phyloP scores from a whole-genome alignment of 1,140 invertebrate genomes.

The Chymomyza costata region DNA sequence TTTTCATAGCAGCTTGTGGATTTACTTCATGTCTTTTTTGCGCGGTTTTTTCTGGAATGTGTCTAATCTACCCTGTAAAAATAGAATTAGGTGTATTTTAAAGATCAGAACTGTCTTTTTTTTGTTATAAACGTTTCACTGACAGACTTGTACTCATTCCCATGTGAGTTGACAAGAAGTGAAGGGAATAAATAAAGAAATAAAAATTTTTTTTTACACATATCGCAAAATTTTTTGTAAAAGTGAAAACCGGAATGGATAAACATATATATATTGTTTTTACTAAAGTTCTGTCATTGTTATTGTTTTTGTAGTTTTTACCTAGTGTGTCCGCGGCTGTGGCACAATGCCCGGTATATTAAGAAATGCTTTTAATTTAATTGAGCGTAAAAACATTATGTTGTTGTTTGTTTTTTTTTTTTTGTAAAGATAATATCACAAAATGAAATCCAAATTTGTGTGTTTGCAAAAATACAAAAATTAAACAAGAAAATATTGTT shows the following conservation, averaged over 20 bases:
- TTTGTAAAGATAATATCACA: background rate
- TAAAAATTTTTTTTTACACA: too few relatives aligned
- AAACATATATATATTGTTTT: background rate
- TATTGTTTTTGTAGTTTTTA: slow-evolving; percentile 43
- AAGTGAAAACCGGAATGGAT: background rate
- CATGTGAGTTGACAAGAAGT: too few relatives aligned
- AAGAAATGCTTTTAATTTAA: slow-evolving; percentile 66
- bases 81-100: too few relatives aligned
- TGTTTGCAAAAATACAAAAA: slow-evolving; percentile 15
- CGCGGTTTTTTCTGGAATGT: too few relatives aligned
- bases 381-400: slow-evolving; percentile 2
- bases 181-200: too few relatives aligned
- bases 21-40: too few relatives aligned
- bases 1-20: too few relatives aligned
- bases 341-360: slow-evolving; percentile 74
- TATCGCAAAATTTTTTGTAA: too few relatives aligned
- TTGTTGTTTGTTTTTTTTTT: slow-evolving; percentile 10
- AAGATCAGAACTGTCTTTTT: too few relatives aligned
- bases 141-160: too few relatives aligned
- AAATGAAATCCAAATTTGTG: slow-evolving; percentile 31
- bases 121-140: too few relatives aligned
- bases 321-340: slow-evolving; percentile 70
- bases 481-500: slow-evolving; percentile 2
- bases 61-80: too few relatives aligned
- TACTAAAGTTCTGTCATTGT: slow-evolving; percentile 5